Evolutionary conservation across 1,140 invertebrate genomes (phyloP), one percentile per base, ranked within the genome.

Genomic region (Drosophila pseudoobscura): DNA sequence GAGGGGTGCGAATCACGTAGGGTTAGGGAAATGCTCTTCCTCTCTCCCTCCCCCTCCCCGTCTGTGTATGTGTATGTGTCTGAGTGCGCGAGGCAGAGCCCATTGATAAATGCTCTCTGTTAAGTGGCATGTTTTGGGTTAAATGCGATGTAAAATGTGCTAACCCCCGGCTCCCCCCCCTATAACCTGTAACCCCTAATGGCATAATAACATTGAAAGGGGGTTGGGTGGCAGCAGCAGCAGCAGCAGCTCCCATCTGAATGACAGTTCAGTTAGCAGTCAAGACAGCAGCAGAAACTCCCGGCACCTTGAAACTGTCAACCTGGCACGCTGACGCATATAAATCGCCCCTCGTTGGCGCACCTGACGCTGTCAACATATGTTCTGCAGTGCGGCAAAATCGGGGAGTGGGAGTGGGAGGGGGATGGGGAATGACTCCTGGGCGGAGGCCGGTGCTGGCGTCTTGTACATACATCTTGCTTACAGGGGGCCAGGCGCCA

Each of bases 111-210:
- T 88, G 75, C 83, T 57, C 52, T 53, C 49, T 59, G 75, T 64
- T 78, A 87, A 75, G 78, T 85, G 80, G 76, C 73, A 80, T 85
- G 80, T 84, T 84, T 84, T 84, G 80, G 75, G 80, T 84, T 84
- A 84, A 84, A 84, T 84, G 80, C 72, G 75, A 59, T 84, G 80
- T 79, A 84, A 84, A 76, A 76, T 84, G 76, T 76, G 56, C 43
- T 44, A 31, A 50, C 51, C 31, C 57, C 54, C 13, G 9, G 20
- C 61, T 39, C 54, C 6, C 9, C 31, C 61, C 45, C 39, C 8
- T 26, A 9, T 31, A 31, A 31, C 35, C 35, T 5, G 3, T 35
- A 46, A 45, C 56, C 62, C 20, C 52, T 53, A 84, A 83, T 79
- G 56, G 75, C 80, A 84, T 75, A 79, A 72, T 79, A 84, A 75